Evolutionary conservation across 2,113 vertebrate species (phyloP).

Genomic region (Hippocampus abdominalis): DNA sequence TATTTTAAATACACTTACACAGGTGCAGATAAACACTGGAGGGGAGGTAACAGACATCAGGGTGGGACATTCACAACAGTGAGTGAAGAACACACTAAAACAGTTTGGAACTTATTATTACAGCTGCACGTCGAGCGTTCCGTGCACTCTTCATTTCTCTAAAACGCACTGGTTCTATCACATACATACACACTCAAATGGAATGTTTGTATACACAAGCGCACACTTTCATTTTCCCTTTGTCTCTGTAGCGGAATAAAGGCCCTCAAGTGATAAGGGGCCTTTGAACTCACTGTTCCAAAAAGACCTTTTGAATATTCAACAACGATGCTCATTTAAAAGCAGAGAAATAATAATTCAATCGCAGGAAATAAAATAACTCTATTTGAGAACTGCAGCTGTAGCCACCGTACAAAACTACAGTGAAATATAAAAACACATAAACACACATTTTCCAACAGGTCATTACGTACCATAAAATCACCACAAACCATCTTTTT

Average conservation of each 20-base stretch:
- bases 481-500: conserved; percentile 24
- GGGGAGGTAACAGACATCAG: conserved; percentile 73
- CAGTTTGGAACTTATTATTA: conserved; percentile 71
- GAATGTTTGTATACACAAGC: conserved; percentile 45
- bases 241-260: background rate
- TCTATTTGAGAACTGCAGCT: conserved; percentile 36
- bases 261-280: background rate
- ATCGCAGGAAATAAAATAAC: background rate
- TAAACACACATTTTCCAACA: conserved; percentile 37
- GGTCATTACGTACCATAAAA: conserved; percentile 42
- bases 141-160: conserved; percentile 56
- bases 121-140: conserved; percentile 69
- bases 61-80: conserved; percentile 77
- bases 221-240: conserved; percentile 31
- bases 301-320: background rate
- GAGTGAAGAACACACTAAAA: conserved; percentile 84
- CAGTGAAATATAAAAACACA: conserved; percentile 47
- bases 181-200: conserved; percentile 48
- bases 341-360: background rate
- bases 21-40: conserved; percentile 73
- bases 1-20: conserved; percentile 89
- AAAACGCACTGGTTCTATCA: conserved; percentile 39
- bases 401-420: conserved; percentile 58
- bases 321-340: background rate
- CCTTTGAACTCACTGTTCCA: background rate